Evolutionary conservation across 2,797 vertebrate species (phyloP).

Genomic region (Novumbra hubbsi): DNA sequence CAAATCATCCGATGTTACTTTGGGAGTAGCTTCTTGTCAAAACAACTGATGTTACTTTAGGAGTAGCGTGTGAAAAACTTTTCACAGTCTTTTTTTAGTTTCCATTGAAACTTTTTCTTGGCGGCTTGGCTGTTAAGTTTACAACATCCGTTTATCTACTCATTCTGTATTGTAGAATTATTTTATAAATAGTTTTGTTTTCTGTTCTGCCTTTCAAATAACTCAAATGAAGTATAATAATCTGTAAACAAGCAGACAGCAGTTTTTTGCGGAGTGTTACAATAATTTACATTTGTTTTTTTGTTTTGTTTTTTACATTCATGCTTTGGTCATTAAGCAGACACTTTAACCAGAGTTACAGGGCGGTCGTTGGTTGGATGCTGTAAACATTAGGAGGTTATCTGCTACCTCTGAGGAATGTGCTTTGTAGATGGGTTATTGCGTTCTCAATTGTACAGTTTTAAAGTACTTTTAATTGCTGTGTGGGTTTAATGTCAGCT

Average conservation of each 20-base stretch:
- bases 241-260: not conserved
- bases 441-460: not conserved
- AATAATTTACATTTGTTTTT: too few relatives aligned
- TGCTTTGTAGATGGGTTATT: conserved; percentile 10
- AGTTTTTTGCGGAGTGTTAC: not conserved
- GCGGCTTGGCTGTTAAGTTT: conserved; percentile 56
- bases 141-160: conserved; percentile 30
- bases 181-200: conserved; percentile 36
- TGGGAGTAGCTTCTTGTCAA: conserved; percentile 40
- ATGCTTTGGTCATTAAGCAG: too few relatives aligned
- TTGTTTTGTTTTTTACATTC: too few relatives aligned
- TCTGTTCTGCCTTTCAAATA: conserved; percentile 1
- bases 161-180: conserved; percentile 40
- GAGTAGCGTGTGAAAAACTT: conserved; percentile 32
- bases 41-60: not conserved
- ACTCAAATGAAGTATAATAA: not conserved
- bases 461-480: not conserved
- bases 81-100: conserved; percentile 57
- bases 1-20: not conserved
- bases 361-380: too few relatives aligned
- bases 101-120: conserved; percentile 65
- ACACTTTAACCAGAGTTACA: too few relatives aligned
- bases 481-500: conserved; percentile 1
- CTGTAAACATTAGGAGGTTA: too few relatives aligned
- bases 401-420: not conserved